phyloP scores from a whole-genome alignment of 2,113 vertebrate genomes.

The Platichthys stellatus region DNA sequence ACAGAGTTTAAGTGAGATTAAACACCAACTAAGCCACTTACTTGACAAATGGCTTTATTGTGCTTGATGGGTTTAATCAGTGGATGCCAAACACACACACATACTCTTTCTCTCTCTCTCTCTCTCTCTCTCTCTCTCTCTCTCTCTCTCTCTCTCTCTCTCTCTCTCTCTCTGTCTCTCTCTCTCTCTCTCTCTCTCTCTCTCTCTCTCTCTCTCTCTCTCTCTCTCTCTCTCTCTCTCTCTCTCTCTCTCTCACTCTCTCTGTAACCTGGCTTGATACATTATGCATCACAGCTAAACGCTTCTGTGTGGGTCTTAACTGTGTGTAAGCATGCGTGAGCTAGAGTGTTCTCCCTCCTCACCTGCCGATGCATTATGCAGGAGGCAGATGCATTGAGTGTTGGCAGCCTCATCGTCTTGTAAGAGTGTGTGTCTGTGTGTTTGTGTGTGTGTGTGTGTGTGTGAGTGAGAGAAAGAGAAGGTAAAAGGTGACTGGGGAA shows the following conservation, averaged over 20 bases:
- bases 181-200: no score
- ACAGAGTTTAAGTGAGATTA: conserved; percentile 31
- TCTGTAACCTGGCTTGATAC: conserved; percentile 14
- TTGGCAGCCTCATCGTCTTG: neutral
- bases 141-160: no score
- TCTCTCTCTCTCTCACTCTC: no score
- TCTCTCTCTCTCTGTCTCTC: no score
- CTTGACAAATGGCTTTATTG: conserved; percentile 2
- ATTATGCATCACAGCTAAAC: conserved; percentile 30
- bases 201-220: no score
- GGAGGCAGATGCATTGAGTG: conserved; percentile 15
- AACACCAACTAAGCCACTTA: neutral
- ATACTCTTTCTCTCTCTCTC: no score
- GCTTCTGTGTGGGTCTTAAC: neutral
- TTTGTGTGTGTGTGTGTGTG: neutral
- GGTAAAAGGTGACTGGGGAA: neutral
- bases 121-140: no score
- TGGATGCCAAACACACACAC: neutral
- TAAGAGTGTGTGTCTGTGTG: conserved; percentile 3
- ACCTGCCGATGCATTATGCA: conserved; percentile 28
- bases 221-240: no score
- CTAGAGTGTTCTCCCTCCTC: conserved; percentile 19
- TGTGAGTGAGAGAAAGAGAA: neutral
- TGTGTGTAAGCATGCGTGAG: neutral
- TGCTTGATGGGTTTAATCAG: conserved; percentile 24